Conservation (phyloP, 2,888 invertebrate species). For the Siphonodentalium dalli region DNA sequence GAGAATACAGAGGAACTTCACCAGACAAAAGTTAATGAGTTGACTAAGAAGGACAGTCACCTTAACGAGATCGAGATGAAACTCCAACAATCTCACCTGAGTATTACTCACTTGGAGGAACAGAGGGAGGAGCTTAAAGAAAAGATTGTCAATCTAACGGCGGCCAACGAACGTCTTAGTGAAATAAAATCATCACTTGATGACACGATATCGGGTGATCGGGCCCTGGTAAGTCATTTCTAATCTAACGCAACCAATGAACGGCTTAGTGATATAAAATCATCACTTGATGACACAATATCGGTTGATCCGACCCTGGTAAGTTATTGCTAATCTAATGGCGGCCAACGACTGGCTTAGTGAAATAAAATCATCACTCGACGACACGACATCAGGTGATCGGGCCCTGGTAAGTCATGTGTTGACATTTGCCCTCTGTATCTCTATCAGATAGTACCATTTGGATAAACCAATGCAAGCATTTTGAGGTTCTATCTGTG, state of each 20-base stretch:
- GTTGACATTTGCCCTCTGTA: too few species aligned
- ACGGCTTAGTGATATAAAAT: too few species aligned
- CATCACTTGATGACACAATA: constrained; percentile 29
- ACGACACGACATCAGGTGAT: constrained; percentile 31
- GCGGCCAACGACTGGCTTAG: too few species aligned
- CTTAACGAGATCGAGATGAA: constrained; percentile 41
- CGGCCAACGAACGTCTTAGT: too few species aligned
- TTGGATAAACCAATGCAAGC: too few species aligned
- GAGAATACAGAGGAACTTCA: constrained; percentile 38
- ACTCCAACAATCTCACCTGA: constrained; percentile 31
- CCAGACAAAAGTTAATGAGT: constrained; percentile 30
- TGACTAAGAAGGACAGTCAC: constrained; percentile 39
- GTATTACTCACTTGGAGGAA: constrained; percentile 28
- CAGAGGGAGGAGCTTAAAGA: constrained; percentile 41
- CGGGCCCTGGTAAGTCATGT: constrained; percentile 24
- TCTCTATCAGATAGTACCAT: too few species aligned
- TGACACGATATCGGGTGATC: constrained; percentile 39
- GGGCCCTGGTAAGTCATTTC: constrained; percentile 33
- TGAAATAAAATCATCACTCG: too few species aligned
- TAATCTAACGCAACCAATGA: too few species aligned
- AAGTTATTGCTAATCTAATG: constrained; percentile 6
- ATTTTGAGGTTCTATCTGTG: neutral
- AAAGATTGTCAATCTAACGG: constrained; percentile 40
- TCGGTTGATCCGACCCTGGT: constrained; percentile 30
- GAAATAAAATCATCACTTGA: constrained; percentile 42